Evolutionary conservation across 2,113 vertebrate genomes (phyloP).

Genomic region (Siniperca chuatsi): DNA sequence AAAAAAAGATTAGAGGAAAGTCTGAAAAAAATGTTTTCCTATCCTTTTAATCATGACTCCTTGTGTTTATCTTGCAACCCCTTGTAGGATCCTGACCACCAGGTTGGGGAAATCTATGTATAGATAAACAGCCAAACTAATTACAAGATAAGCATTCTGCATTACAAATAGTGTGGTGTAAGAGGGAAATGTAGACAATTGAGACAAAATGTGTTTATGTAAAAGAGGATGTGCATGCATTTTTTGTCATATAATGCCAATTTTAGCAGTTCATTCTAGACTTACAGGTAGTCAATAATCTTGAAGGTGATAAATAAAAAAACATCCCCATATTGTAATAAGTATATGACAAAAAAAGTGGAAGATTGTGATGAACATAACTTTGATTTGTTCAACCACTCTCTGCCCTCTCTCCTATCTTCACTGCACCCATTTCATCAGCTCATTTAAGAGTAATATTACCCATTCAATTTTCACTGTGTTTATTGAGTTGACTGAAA

Average conservation of each 20-base stretch:
- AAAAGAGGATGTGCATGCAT: background rate
- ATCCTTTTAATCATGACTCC: background rate
- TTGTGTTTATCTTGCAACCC: background rate
- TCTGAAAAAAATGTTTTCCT: background rate
- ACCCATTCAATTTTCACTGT: constrained; percentile 60
- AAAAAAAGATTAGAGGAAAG: background rate
- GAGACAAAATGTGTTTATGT: background rate
- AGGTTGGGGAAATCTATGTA: background rate
- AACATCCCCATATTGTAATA: background rate
- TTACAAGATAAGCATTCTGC: no score
- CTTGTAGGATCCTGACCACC: background rate
- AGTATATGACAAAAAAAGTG: no score
- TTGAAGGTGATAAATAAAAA: background rate
- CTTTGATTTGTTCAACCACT: constrained; percentile 2
- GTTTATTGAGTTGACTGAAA: constrained; percentile 63
- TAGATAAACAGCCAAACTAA: background rate
- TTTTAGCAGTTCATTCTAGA: background rate
- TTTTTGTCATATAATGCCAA: background rate
- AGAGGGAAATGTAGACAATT: background rate
- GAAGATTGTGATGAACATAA: no score
- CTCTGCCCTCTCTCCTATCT: constrained; percentile 8
- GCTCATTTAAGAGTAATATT: constrained; percentile 68
- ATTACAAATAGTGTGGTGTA: background rate
- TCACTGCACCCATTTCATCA: constrained; percentile 55
- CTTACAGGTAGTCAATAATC: background rate